Percentiles rank a stretch among this genome's conserved stretches.
Evolutionary conservation across 2,888 invertebrate genomes (phyloP).

Genomic region (Dione juno): DNA sequence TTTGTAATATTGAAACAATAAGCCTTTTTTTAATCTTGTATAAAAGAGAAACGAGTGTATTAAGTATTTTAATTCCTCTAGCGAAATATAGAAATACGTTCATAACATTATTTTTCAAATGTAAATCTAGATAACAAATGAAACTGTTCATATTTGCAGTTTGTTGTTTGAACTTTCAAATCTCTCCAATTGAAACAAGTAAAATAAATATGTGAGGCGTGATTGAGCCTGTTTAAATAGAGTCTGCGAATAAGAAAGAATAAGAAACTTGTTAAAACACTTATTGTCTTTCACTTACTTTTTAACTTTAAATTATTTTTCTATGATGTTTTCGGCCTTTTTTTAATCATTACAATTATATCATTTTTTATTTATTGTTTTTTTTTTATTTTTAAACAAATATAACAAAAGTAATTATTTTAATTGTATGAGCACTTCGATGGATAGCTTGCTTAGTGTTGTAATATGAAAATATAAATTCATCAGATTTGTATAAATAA

Average conservation of each 20-base stretch:
- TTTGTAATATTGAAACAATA: conserved; percentile 14
- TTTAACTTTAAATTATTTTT: neutral
- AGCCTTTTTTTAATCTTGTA: neutral
- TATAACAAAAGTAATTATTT: neutral
- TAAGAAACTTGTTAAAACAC: conserved; percentile 46
- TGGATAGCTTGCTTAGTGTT: too few relatives aligned
- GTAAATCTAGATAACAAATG: conserved; percentile 59
- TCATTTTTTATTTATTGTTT: neutral
- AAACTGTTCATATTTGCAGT: conserved; percentile 65
- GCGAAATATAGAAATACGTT: too few relatives aligned
- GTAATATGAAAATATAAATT: neutral
- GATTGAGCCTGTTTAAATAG: conserved; percentile 59
- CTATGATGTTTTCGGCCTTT: neutral
- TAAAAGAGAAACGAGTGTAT: too few relatives aligned
- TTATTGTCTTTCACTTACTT: conserved; percentile 24
- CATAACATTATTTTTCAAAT: conserved; percentile 6
- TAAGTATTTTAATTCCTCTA: too few relatives aligned
- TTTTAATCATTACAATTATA: neutral
- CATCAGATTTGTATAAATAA: conserved; percentile 13
- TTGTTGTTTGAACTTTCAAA: conserved; percentile 78
- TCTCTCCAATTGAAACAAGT: conserved; percentile 73
- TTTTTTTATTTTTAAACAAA: neutral
- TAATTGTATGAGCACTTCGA: too few relatives aligned
- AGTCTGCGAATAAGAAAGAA: conserved; percentile 34
- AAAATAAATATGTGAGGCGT: conserved; percentile 65